Evolutionary conservation across 2,888 invertebrate genomes (phyloP), one percentile per base, ranked within the genome.

Genomic region (Kryphioiulus occultus): DNA sequence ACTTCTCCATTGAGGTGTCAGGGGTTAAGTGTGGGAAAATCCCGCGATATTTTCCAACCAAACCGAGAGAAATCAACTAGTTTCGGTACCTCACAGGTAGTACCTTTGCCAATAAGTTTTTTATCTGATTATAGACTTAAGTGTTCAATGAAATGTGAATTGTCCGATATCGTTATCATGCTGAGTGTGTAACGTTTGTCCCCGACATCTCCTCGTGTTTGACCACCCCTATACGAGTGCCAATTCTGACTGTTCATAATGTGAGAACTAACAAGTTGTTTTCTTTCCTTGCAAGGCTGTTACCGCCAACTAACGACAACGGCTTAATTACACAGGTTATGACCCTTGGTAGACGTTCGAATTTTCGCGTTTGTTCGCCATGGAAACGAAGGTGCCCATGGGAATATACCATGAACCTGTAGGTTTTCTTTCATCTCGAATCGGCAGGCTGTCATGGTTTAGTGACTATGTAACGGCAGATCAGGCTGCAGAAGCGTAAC

Each of bases 21-120:
- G 84, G 84, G 84, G 84, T 84, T 84, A 35, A 84, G 42, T 42
- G 84, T 84, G 84, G 84, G 84, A 84, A 84, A 84, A 84, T 84
- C 84, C 84, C 84, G 35, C 84, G 84, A 35, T 84, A 84, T 84
- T 84, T 84, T 84, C 84, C 84, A 22, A 84, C 22, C 84, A 84
- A 42, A 32, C 39, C 84, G 22, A 42, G 42, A 84, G 84, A 84
- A 84, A 84, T 84, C 84, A 84, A 35, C 39, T 84, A 35, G 84
- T 84, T 22, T 84, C 35, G 84, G 35, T 84, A 42, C 84, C 42
- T 84, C 84, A 42, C 84, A 84, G 84, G 84, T 84, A 84, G 42
- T 35, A 84, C 42, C 35, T 35, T 84, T 84, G 42, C 84, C 42
- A 68, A 68, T 68, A 68, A 68, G 68, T 68, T 68, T 68, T 68